phyloP scores from a whole-genome alignment of 2,888 invertebrate species.

The Caenorhabditis sp. region DNA sequence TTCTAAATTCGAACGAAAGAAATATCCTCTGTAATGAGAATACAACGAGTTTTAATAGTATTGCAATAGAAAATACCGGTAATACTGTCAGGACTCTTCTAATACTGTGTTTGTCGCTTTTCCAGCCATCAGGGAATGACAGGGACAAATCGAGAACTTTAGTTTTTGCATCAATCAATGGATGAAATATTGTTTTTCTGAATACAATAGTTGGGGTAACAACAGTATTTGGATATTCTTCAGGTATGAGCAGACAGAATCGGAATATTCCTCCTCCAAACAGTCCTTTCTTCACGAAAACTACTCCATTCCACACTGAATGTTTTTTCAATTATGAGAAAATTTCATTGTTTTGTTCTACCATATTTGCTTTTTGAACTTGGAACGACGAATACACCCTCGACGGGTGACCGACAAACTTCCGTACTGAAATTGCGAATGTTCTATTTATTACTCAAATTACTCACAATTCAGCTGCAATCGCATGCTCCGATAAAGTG shows the following conservation, averaged over 20 bases:
- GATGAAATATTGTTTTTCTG: slow-evolving; percentile 64
- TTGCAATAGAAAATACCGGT: slow-evolving; percentile 46
- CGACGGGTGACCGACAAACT: slow-evolving; percentile 59
- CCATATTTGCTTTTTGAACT: slow-evolving; percentile 5
- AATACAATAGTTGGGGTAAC: slow-evolving; percentile 83
- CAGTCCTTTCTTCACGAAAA: slow-evolving; percentile 90
- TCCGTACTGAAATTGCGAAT: slow-evolving; percentile 42
- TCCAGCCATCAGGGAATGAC: slow-evolving; percentile 73
- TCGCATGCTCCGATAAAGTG: slow-evolving; percentile 26
- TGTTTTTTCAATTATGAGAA: slow-evolving; percentile 63
- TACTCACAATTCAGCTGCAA: slow-evolving; percentile 46
- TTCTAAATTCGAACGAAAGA: slow-evolving; percentile 57
- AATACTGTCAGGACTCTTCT: slow-evolving; percentile 64
- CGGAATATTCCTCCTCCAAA: slow-evolving; percentile 93
- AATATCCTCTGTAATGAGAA: slow-evolving; percentile 63
- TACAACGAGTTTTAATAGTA: neutral
- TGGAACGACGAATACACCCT: slow-evolving; percentile 60
- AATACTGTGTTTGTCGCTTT: slow-evolving; percentile 67
- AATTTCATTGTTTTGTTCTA: neutral
- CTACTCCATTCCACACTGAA: slow-evolving; percentile 91
- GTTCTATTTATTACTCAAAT: neutral
- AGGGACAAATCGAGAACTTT: slow-evolving; percentile 57
- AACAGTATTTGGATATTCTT: slow-evolving; percentile 88
- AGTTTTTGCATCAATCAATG: slow-evolving; percentile 54
- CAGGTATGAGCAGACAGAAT: slow-evolving; percentile 89